Percentiles rank a stretch among this genome's conserved stretches.
Conservation (phyloP, 30 jellyfish, hydroid and myxozoan species). For the Aurelia aurita region DNA sequence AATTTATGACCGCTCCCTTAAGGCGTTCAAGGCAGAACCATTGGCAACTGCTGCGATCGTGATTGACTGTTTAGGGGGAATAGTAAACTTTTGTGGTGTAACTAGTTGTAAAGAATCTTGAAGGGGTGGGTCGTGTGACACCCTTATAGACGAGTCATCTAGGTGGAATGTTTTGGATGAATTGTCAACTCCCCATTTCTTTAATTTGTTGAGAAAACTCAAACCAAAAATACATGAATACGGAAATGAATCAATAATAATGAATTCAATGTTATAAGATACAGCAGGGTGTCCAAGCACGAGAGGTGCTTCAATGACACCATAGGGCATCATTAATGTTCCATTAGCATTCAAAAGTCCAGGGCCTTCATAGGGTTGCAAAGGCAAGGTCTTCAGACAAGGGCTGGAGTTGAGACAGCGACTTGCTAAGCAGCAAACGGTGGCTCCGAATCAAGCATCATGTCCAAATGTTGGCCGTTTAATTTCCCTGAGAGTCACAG, state of each 20-base stretch:
- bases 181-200: slow-evolving; percentile 44
- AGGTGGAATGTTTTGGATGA: slow-evolving; percentile 13
- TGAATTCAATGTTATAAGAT: slow-evolving; percentile 13
- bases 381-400: not conserved
- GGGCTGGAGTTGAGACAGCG: slow-evolving; percentile 21
- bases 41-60: slow-evolving; percentile 12
- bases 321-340: slow-evolving; percentile 17
- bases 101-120: slow-evolving; percentile 12
- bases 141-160: slow-evolving; percentile 14
- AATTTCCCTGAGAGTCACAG: slow-evolving; percentile 2
- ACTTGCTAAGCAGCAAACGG: slow-evolving; percentile 21
- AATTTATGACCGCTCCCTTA: too few relatives aligned
- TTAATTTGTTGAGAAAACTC: too few relatives aligned
- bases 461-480: slow-evolving; percentile 17
- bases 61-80: slow-evolving; percentile 19
- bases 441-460: slow-evolving; percentile 28
- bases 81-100: slow-evolving; percentile 12
- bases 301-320: slow-evolving; percentile 41
- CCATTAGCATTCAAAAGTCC: slow-evolving; percentile 51
- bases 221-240: slow-evolving; percentile 25
- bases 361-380: slow-evolving; percentile 32
- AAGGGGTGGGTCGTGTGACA: slow-evolving; percentile 19
- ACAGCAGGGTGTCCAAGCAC: slow-evolving; percentile 52
- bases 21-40: slow-evolving; percentile 16
- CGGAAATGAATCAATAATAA: slow-evolving; percentile 28